Percentiles rank a stretch among this genome's conserved stretches.
Evolutionary conservation across 1,140 invertebrate species (phyloP).

Genomic region (Lerema accius): DNA sequence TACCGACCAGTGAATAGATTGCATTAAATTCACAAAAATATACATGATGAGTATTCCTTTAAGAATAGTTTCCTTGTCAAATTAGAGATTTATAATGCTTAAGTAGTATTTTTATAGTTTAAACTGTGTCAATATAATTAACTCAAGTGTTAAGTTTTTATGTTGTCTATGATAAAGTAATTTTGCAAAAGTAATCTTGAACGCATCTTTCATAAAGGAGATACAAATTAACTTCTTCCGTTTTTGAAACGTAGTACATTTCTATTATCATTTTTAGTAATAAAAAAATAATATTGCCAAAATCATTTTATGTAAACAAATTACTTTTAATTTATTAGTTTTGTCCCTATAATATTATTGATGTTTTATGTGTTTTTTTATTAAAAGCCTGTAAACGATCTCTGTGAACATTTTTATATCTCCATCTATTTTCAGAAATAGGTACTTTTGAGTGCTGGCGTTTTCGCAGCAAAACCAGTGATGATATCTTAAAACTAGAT

Average conservation of each 20-base stretch:
- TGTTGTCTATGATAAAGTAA: constrained; percentile 10
- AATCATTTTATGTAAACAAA: neutral
- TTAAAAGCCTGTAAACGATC: constrained; percentile 56
- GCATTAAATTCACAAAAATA: no score
- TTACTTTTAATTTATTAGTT: constrained; percentile 11
- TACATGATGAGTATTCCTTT: no score
- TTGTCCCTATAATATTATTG: neutral
- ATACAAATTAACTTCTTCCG: constrained; percentile 34
- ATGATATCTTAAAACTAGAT: constrained; percentile 80
- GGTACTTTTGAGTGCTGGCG: constrained; percentile 82
- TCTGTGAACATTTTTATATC: constrained; percentile 79
- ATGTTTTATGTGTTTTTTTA: neutral
- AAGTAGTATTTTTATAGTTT: no score
- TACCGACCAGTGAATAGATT: no score
- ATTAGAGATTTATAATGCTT: no score
- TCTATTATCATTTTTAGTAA: constrained; percentile 14
- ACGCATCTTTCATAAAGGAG: constrained; percentile 38
- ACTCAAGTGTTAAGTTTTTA: no score
- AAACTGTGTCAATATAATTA: no score
- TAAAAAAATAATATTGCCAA: neutral
- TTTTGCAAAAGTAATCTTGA: constrained; percentile 22
- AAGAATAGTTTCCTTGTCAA: no score
- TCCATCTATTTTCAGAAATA: constrained; percentile 83
- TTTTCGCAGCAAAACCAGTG: constrained; percentile 81
- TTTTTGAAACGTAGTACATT: constrained; percentile 33